phyloP scores from a whole-genome alignment of 2,113 vertebrate genomes.

The Anarhynchus alexandrinus region DNA sequence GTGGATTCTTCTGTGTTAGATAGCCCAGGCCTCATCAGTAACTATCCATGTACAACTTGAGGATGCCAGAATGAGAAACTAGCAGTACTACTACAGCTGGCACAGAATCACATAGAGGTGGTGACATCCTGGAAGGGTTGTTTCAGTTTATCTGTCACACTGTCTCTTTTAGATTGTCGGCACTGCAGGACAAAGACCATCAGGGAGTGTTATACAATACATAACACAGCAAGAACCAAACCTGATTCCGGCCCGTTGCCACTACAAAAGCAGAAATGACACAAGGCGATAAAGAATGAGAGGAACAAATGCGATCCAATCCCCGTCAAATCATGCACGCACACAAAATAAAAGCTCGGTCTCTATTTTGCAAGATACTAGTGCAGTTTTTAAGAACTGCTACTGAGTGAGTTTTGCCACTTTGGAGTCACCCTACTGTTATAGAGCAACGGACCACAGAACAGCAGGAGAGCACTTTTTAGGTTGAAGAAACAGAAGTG shows the following conservation, averaged over 20 bases:
- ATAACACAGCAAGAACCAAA: not conserved
- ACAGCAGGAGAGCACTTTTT: not conserved
- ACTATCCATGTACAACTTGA: accelerated
- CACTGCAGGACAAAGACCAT: not conserved
- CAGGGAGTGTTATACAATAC: not conserved
- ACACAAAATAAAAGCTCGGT: not conserved
- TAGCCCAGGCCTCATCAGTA: not conserved
- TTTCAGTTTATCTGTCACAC: not conserved
- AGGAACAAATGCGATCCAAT: not conserved
- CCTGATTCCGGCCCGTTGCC: not conserved
- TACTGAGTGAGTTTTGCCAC: not conserved
- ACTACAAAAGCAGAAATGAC: not conserved
- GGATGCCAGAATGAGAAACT: not conserved
- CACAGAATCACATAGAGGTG: not conserved
- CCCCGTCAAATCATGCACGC: no score
- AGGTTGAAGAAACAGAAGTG: not conserved
- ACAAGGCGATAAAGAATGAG: not conserved
- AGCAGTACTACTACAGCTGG: not conserved
- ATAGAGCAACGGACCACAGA: accelerated
- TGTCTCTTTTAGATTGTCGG: not conserved
- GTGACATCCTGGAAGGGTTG: not conserved
- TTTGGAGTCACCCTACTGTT: not conserved
- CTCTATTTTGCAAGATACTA: not conserved
- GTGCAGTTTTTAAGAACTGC: not conserved
- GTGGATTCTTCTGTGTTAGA: not conserved